Conservation (phyloP, 2,797 vertebrate genomes). For the Aldrovandia affinis region DNA sequence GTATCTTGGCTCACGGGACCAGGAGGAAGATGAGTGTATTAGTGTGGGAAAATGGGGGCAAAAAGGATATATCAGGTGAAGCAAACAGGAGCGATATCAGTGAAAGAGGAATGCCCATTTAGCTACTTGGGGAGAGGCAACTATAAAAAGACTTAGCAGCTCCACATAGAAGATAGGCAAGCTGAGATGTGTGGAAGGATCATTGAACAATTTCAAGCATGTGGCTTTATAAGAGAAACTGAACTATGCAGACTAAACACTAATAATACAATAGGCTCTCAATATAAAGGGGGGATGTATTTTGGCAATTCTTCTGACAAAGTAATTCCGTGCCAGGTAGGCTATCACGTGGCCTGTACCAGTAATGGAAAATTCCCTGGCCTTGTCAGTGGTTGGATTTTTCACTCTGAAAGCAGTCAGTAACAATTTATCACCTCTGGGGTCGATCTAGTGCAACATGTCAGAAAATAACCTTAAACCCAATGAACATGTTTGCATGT, state of each 20-base stretch:
- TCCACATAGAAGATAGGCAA: neutral
- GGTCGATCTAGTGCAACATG: too few species aligned
- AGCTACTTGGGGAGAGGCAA: neutral
- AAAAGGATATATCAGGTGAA: neutral
- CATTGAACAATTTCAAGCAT: neutral
- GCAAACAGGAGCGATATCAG: neutral
- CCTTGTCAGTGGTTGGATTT: neutral
- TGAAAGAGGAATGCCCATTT: neutral
- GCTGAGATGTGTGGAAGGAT: neutral
- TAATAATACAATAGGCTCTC: neutral
- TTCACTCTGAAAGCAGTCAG: too few species aligned
- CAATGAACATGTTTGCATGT: too few species aligned
- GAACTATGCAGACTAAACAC: neutral
- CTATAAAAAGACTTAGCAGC: constrained; percentile 1
- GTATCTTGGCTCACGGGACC: neutral
- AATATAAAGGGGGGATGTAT: neutral
- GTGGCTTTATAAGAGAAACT: neutral
- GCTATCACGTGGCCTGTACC: neutral
- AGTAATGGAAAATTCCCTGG: too few species aligned
- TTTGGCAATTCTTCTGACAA: neutral
- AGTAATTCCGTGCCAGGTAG: too few species aligned
- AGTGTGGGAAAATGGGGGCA: neutral
- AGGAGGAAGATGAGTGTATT: neutral
- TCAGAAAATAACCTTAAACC: too few species aligned
- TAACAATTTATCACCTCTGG: too few species aligned